A percentile compares a stretch with the other conserved stretches of the same genome.
Conservation (phyloP, 2,888 invertebrate species). For the Lasius fuliginosus region DNA sequence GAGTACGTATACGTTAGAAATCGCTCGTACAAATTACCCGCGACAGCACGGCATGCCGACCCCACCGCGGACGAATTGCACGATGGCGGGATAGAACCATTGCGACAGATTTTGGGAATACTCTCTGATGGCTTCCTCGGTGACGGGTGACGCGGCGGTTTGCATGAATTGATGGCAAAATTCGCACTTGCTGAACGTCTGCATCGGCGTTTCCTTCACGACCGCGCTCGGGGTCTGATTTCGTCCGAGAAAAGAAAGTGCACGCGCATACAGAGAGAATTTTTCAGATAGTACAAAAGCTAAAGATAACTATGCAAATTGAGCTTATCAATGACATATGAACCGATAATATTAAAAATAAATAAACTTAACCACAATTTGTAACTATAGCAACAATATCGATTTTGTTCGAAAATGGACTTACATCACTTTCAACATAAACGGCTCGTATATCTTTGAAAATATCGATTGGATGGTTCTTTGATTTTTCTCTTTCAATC, state of each 20-base stretch:
- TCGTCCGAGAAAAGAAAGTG: not conserved
- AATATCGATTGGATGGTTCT: too few relatives aligned
- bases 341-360: too few relatives aligned
- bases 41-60: slow-evolving; percentile 72
- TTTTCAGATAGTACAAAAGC: not conserved
- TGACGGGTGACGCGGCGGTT: not conserved
- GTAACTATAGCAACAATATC: too few relatives aligned
- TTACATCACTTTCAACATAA: too few relatives aligned
- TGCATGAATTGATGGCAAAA: slow-evolving; percentile 74
- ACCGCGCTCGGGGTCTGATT: slow-evolving; percentile 73
- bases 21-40: slow-evolving; percentile 64
- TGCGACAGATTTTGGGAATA: slow-evolving; percentile 20
- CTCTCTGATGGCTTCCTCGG: not conserved
- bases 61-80: slow-evolving; percentile 75
- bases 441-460: too few relatives aligned
- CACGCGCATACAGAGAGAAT: not conserved
- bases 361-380: too few relatives aligned
- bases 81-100: slow-evolving; percentile 76
- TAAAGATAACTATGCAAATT: not conserved
- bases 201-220: slow-evolving; percentile 74
- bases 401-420: too few relatives aligned
- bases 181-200: slow-evolving; percentile 78
- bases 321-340: not conserved
- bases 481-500: not conserved
- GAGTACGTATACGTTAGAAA: not conserved